Base-by-base conservation (phyloP, 2,888 invertebrate species). In the Brachynemurus nebulosus region DNA sequence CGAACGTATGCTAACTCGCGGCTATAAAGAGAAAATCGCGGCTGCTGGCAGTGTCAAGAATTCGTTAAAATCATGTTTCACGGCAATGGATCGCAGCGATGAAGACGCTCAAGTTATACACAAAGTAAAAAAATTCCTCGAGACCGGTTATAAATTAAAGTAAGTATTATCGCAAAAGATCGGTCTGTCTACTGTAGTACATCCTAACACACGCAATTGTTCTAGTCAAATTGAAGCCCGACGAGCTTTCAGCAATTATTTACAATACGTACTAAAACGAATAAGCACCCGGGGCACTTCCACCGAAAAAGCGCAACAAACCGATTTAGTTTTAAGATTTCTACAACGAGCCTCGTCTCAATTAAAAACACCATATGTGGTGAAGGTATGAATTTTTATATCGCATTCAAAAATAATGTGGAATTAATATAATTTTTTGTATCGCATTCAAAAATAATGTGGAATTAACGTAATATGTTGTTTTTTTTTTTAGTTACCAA, bases 161-260 rank as follows among this genome's bases (percentile, higher is more conserved):
- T 82, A 51, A 64, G 71, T 66, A 30, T 47, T 50, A 21, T 30
- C 42, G n/a, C n/a, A n/a, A n/a, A n/a, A n/a, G n/a, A n/a, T n/a
- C n/a, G n/a, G n/a, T n/a, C n/a, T n/a, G n/a, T n/a, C n/a, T n/a
- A n/a, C n/a, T n/a, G n/a, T n/a, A n/a, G n/a, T n/a, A n/a, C n/a
- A n/a, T n/a, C n/a, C n/a, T n/a, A n/a, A n/a, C n/a, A n/a, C n/a
- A n/a, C n/a, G n/a, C n/a, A n/a, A n/a, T 40, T 50, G 47, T 62
- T 61, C 33, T 64, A 78, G 78, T 12, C 70, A 70, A 63, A 72
- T 73, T 45, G 82, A 86, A 59, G 77, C 80, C 0, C 72, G 88
- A 5, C 80, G 80, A 61, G 78, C 80, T 1, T 89, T 89, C 62
- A 80, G 81, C 1, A 71, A 80, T 54, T 89, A 82, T 67, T 71